Evolutionary conservation across 2,797 vertebrate species (phyloP).

Genomic region (Chromobotia macracanthus): DNA sequence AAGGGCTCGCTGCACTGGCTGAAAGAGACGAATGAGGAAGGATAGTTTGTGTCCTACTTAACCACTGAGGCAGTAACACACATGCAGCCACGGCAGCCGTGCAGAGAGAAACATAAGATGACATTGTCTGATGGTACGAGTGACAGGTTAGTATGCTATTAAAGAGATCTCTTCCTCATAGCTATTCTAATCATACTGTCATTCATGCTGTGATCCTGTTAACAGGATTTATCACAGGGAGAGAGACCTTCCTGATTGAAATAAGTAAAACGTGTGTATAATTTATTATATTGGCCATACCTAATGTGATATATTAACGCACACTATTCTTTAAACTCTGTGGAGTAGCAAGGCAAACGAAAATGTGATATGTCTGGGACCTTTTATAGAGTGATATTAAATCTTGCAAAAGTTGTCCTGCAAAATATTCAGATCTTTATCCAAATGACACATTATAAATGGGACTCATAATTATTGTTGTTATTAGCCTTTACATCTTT

Average conservation of each 20-base stretch:
- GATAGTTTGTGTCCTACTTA: slow-evolving; percentile 77
- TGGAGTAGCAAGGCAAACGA: neutral
- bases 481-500: too few relatives aligned
- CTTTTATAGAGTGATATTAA: neutral
- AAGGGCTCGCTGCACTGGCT: slow-evolving; percentile 66
- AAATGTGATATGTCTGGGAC: neutral
- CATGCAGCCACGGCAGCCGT: slow-evolving; percentile 65
- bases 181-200: slow-evolving; percentile 43
- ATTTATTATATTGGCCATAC: slow-evolving; percentile 20
- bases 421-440: neutral
- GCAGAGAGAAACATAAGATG: slow-evolving; percentile 44
- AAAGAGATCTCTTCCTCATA: slow-evolving; percentile 36
- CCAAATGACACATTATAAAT: too few relatives aligned
- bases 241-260: slow-evolving; percentile 37
- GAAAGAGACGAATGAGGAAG: slow-evolving; percentile 52
- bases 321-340: neutral
- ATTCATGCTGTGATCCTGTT: slow-evolving; percentile 54
- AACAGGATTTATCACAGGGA: slow-evolving; percentile 53
- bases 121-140: slow-evolving; percentile 37
- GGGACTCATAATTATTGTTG: too few relatives aligned
- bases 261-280: slow-evolving; percentile 22
- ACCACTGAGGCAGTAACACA: slow-evolving; percentile 73
- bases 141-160: slow-evolving; percentile 55
- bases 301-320: slow-evolving; percentile 26
- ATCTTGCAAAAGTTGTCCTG: neutral